Base-by-base conservation (phyloP, 2,888 invertebrate genomes). In the Diogma glabrata region DNA sequence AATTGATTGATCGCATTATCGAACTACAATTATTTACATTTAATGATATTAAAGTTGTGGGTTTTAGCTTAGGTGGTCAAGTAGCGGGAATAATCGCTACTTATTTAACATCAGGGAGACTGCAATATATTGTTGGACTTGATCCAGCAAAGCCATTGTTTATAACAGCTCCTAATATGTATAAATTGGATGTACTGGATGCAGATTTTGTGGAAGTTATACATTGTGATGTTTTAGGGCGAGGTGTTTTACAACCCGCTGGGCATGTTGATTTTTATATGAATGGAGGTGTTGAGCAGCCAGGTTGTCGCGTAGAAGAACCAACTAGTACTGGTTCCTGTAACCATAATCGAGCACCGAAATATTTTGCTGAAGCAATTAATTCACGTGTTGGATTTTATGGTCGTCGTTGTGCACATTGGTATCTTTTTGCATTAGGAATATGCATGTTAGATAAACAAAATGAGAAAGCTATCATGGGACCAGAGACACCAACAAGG, bases 131-230 rank as follows among this genome's bases (percentile, higher is more conserved):
- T 36, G 75, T 79, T 47, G 79, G 76, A 3, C 61, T 82, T n/a
- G 82, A 82, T 61, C 81, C 82, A 1, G 82, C 82, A 0, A 65
- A 78, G 59, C 82, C 82, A 0, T 59, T 81, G 7, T 82, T 81
- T 56, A 75, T 74, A 1, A 71, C 74, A 0, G 64, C 64, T 1
- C 68, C 73, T 47, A 51, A 59, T 1, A 63, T 65, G 0, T 70
- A 66, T 33, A 76, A 76, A 58, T 57, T 82, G 22, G 79, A 79
- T 59, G 57, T 66, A 1, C 61, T 61, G 1, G 81, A 82, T 60
- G 82, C 79, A 0, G 67, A 72, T 1, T 78, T 76, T 57, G 80
- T 82, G 1, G 81, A 82, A 58, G 73, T 78, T 1, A 70, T 81
- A 7, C 82, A 82, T 58, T 80, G 81, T 0, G 79, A 82, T 60